phyloP scores from a whole-genome alignment of 2,797 vertebrate genomes.

The Parauchenoglanis punctatus region DNA sequence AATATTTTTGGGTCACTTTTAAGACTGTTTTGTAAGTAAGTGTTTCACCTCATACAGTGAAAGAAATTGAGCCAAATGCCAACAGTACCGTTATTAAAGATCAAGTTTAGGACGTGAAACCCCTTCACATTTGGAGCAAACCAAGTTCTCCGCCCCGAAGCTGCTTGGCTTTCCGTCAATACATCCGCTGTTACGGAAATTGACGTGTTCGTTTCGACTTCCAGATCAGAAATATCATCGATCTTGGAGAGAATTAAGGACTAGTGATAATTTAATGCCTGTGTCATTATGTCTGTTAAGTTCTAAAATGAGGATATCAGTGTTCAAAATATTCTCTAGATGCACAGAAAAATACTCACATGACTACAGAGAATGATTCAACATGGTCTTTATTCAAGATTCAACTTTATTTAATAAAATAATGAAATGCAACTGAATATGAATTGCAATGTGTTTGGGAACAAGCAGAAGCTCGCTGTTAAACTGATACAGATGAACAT shows the following conservation, averaged over 20 bases:
- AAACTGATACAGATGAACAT: background rate
- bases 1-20: background rate
- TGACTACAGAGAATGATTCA: constrained; percentile 8
- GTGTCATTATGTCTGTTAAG: background rate
- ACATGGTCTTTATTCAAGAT: constrained; percentile 21
- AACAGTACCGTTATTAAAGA: background rate
- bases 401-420: constrained; percentile 4
- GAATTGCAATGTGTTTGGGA: background rate
- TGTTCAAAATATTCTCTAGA: background rate
- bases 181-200: background rate
- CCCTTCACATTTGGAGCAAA: background rate
- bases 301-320: background rate
- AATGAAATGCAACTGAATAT: constrained; percentile 21
- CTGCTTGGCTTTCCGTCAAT: background rate
- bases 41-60: background rate
- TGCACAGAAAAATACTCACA: background rate
- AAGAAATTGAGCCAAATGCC: background rate
- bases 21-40: fast-evolving
- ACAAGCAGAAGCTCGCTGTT: background rate
- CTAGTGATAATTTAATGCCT: background rate
- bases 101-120: background rate
- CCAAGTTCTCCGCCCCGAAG: background rate
- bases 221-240: background rate
- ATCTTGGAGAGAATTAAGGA: too few species aligned
- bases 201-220: background rate